These are phyloP conservation scores for Hypanus sabinus DNA, from an alignment of 2,113 vertebrate species.

Conservation along the genomic window DNA sequence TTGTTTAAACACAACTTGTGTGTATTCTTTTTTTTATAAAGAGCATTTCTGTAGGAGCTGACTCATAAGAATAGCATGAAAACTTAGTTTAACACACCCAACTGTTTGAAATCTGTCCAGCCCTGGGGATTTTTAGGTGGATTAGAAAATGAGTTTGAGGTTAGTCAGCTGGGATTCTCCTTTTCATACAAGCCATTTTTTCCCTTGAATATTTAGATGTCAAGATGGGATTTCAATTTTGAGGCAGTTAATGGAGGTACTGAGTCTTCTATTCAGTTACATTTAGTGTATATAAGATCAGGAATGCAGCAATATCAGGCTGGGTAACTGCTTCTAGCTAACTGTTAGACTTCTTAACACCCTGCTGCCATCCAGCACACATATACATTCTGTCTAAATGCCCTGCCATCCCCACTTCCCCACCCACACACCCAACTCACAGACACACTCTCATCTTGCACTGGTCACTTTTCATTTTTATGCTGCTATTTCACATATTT, in stretches of 20 bases:
- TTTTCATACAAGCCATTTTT: background rate
- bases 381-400: too few relatives aligned
- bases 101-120: background rate
- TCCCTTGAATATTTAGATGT: background rate
- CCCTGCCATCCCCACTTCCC: too few relatives aligned
- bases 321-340: too few relatives aligned
- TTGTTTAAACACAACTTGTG: background rate
- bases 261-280: too few relatives aligned
- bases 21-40: background rate
- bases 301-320: too few relatives aligned
- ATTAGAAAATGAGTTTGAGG: background rate
- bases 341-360: too few relatives aligned
- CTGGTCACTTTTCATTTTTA: too few relatives aligned
- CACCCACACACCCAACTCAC: too few relatives aligned
- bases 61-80: background rate
- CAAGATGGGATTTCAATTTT: background rate
- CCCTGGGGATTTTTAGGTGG: background rate
- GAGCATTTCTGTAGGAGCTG: background rate
- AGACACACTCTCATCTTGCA: too few relatives aligned
- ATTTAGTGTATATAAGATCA: too few relatives aligned
- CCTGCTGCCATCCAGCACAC: too few relatives aligned
- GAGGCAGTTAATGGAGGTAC: background rate
- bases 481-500: too few relatives aligned
- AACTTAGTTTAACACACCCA: background rate
- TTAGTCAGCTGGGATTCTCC: background rate